These are phyloP conservation scores for Gasterosteus aculeatus DNA, from an alignment of 2,113 vertebrate genomes.

Conservation along the genomic window DNA sequence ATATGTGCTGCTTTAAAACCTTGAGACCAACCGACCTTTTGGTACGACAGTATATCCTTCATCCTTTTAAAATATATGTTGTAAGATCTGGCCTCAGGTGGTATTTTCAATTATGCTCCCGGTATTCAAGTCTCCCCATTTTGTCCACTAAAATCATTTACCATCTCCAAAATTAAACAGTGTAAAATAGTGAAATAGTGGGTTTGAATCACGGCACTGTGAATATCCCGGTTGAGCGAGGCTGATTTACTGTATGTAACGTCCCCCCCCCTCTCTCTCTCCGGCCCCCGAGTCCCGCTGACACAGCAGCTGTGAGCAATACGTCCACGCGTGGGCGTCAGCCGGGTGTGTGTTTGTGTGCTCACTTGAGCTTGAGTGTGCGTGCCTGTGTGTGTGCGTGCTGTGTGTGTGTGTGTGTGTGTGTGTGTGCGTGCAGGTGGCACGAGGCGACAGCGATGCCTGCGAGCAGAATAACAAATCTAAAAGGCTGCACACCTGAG, in stretches of 20 bases:
- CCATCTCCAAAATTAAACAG: constrained; percentile 31
- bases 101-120: not conserved
- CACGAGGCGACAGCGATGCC: constrained; percentile 56
- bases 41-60: not conserved
- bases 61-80: too few relatives aligned
- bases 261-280: constrained; percentile 31
- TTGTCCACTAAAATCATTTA: constrained; percentile 23
- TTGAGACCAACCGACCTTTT: not conserved
- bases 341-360: constrained; percentile 11
- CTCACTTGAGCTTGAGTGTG: not conserved
- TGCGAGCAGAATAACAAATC: constrained; percentile 79
- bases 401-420: constrained; percentile 19
- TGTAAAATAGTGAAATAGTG: constrained; percentile 35
- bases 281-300: constrained; percentile 70
- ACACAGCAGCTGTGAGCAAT: constrained; percentile 79
- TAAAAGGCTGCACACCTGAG: constrained; percentile 77
- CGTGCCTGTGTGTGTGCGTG: not conserved
- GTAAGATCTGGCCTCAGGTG: not conserved
- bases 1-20: not conserved
- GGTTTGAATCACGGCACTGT: constrained; percentile 46
- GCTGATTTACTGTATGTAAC: constrained; percentile 64
- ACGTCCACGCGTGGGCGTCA: constrained; percentile 22
- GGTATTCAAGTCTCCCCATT: constrained; percentile 18
- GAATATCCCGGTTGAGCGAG: constrained; percentile 50
- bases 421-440: constrained; percentile 58